Evolutionary conservation across 2,113 vertebrate genomes (phyloP).

Genomic region (Dasyprocta punctata): DNA sequence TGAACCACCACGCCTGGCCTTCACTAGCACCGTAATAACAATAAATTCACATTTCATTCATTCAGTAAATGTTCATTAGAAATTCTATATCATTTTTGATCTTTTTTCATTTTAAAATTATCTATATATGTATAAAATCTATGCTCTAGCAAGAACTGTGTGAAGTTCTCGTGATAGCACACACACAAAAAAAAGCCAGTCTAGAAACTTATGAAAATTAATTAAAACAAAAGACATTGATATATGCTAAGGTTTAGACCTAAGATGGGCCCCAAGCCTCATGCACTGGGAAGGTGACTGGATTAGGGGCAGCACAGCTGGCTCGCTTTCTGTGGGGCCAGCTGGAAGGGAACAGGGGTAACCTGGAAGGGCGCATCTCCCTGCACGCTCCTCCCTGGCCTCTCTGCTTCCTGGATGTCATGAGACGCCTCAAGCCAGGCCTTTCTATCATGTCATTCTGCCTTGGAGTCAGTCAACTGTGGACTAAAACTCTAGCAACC

Average conservation of each 20-base stretch:
- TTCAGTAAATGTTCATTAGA: neutral
- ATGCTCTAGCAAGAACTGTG: neutral
- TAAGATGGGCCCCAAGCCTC: neutral
- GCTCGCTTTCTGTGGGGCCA: no score
- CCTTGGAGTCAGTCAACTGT: neutral
- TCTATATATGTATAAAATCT: neutral
- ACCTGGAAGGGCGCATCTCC: neutral
- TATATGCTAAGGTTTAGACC: neutral
- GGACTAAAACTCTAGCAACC: neutral
- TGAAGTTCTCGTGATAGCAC: neutral
- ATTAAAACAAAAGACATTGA: neutral
- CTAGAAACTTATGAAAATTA: neutral
- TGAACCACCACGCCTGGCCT: neutral
- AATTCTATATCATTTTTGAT: no score
- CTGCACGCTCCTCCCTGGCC: neutral
- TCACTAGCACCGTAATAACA: neutral
- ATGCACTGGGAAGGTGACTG: neutral
- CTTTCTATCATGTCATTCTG: neutral
- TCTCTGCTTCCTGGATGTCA: neutral
- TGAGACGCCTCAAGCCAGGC: neutral
- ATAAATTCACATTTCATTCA: slow-evolving; percentile 2
- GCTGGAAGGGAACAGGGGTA: no score
- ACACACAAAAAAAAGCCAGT: neutral
- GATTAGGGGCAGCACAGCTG: neutral
- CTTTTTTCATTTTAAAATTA: no score